Evolutionary conservation across 2,797 vertebrate genomes (phyloP).

Genomic region (Urophycis tenuis): DNA sequence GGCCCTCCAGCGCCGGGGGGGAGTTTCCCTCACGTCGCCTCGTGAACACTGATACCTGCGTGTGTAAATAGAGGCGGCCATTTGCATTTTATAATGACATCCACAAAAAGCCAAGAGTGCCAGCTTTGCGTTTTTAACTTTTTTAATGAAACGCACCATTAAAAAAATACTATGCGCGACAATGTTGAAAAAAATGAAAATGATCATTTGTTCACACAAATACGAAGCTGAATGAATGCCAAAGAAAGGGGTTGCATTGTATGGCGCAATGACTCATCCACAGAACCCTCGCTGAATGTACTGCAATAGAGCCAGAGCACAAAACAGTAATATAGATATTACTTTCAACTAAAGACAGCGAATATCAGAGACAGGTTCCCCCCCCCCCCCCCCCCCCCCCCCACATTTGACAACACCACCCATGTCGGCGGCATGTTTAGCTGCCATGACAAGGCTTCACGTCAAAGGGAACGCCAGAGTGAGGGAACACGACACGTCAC

Average conservation of each 20-base stretch:
- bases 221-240: too few relatives aligned
- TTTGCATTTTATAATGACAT: constrained; percentile 66
- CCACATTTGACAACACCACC: background rate
- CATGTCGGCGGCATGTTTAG: background rate
- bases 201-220: background rate
- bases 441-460: background rate
- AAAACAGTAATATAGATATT: background rate
- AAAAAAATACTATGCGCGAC: constrained; percentile 23
- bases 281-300: background rate
- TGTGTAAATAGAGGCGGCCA: constrained; percentile 47
- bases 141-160: constrained; percentile 52
- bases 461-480: background rate
- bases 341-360: background rate
- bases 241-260: background rate
- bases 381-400: too few relatives aligned
- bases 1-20: constrained; percentile 43
- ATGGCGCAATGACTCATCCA: background rate
- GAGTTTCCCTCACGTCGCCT: constrained; percentile 55
- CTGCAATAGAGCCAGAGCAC: background rate
- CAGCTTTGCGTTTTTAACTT: constrained; percentile 13
- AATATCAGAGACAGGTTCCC: background rate
- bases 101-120: constrained; percentile 30
- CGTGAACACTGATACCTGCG: constrained; percentile 23
- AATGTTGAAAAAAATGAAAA: background rate
- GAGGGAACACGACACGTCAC: background rate